These are phyloP conservation scores for Nilaparvata lugens DNA, from an alignment of 1,140 invertebrate genomes.

Conservation along the genomic window DNA sequence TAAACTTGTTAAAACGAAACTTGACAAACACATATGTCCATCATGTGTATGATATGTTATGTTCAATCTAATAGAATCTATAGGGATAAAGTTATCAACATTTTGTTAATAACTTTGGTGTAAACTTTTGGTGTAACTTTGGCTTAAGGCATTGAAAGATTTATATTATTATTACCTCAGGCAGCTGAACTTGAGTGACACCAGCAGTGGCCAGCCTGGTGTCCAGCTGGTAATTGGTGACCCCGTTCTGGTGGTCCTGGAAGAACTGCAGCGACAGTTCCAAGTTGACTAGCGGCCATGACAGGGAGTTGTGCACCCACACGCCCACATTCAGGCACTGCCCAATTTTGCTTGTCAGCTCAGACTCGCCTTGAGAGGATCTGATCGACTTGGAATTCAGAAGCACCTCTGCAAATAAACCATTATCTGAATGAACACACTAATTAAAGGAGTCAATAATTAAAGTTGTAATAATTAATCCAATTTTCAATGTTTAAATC, in stretches of 20 bases:
- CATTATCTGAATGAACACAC: no score
- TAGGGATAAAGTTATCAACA: no score
- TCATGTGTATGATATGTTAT: no score
- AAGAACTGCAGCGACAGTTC: slow-evolving; percentile 71
- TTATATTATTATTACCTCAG: slow-evolving; percentile 43
- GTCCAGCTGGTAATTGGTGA: slow-evolving; percentile 71
- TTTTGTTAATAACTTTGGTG: no score
- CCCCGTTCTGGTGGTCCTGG: slow-evolving; percentile 85
- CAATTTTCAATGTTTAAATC: no score
- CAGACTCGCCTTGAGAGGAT: slow-evolving; percentile 56
- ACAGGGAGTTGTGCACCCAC: slow-evolving; percentile 60
- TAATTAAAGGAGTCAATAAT: no score
- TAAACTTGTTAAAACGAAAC: no score
- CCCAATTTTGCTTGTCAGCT: slow-evolving; percentile 55
- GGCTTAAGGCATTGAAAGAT: no score
- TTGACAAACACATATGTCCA: no score
- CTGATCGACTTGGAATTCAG: slow-evolving; percentile 55
- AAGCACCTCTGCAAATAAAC: slow-evolving; percentile 48
- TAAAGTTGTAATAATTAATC: no score
- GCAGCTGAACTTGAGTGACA: slow-evolving; percentile 54
- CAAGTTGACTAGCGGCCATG: slow-evolving; percentile 55
- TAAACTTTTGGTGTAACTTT: no score
- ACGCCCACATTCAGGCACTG: slow-evolving; percentile 64
- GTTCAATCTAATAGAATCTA: no score
- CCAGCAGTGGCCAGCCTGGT: slow-evolving; percentile 72